Evolutionary conservation across 92 coral and sea anemone genomes (phyloP).

Genomic region (Palythoa grandiflora): DNA sequence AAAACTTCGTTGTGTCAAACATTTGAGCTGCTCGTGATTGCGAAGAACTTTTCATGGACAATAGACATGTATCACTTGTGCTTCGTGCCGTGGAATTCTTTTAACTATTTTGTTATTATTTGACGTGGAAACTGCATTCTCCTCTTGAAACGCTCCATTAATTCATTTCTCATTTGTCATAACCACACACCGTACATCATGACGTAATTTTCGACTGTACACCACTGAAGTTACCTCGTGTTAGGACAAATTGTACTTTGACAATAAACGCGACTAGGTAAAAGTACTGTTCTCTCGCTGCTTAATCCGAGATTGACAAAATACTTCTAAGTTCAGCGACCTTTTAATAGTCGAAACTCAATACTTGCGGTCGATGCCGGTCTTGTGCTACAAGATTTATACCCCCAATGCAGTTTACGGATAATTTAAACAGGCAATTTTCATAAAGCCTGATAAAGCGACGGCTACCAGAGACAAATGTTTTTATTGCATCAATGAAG

Average conservation of each 20-base stretch:
- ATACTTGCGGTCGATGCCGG: neutral
- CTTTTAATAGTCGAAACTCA: conserved; percentile 37
- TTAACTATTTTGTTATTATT: neutral
- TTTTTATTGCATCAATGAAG: conserved; percentile 23
- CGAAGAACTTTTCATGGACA: conserved; percentile 21
- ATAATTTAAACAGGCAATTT: neutral
- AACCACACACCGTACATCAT: neutral
- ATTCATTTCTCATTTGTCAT: conserved; percentile 19
- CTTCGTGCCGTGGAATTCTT: neutral
- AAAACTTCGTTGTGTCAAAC: conserved; percentile 4
- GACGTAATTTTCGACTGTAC: neutral
- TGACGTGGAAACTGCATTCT: neutral
- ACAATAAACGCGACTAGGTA: neutral
- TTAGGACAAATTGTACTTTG: neutral
- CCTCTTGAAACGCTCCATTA: neutral
- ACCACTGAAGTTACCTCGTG: neutral
- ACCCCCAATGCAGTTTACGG: neutral
- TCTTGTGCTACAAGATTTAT: neutral
- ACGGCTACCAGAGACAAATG: neutral
- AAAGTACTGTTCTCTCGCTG: neutral
- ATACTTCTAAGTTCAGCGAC: conserved; percentile 1
- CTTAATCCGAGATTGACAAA: neutral
- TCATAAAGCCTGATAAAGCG: neutral
- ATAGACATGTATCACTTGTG: neutral
- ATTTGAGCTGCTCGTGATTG: neutral